phyloP scores from a whole-genome alignment of 2,113 vertebrate genomes.

The Stictonetta naevosa region DNA sequence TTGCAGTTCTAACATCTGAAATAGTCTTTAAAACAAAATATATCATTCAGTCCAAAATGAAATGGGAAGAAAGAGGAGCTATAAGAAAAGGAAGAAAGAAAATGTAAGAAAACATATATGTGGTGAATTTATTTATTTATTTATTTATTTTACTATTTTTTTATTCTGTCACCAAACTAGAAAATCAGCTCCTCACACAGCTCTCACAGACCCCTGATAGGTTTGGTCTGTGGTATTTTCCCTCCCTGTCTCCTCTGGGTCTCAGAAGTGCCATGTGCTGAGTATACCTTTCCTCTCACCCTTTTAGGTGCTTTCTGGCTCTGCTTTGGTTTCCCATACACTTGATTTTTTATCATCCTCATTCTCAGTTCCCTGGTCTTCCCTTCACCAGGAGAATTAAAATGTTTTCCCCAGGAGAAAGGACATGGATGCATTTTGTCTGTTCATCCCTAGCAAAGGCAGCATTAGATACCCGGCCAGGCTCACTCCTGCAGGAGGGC shows the following conservation, averaged over 20 bases:
- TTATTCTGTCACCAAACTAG: not conserved
- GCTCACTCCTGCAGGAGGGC: not conserved
- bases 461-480: not conserved
- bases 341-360: not conserved
- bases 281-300: not conserved
- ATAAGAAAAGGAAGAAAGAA: not conserved
- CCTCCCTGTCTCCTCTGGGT: not conserved
- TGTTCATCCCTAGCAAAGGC: not conserved
- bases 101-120: not conserved
- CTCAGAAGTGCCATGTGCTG: not conserved
- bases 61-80: not conserved
- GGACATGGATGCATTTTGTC: not conserved
- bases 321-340: not conserved
- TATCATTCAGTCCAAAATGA: not conserved
- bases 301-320: not conserved
- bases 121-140: not conserved
- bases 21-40: not conserved
- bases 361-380: not conserved
- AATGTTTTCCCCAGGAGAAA: not conserved
- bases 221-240: not conserved
- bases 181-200: not conserved
- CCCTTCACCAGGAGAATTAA: not conserved
- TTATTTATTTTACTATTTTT: not conserved
- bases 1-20: not conserved
- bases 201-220: not conserved